Percentiles rank a stretch among this genome's conserved stretches.
Evolutionary conservation across 2,113 vertebrate species (phyloP).

Genomic region (Apeltes quadracus): DNA sequence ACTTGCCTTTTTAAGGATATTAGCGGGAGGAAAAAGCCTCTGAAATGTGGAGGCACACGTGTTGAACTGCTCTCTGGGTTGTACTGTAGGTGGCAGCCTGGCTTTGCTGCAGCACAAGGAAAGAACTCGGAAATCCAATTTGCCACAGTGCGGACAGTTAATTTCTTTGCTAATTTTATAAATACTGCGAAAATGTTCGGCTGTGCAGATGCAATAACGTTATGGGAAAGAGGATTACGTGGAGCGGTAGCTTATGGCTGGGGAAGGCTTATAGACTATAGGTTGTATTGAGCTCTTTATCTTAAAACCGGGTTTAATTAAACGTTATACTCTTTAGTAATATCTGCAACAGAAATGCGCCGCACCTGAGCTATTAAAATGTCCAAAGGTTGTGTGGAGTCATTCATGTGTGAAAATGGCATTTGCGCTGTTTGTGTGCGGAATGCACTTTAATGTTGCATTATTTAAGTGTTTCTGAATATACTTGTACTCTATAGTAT

Average conservation of each 20-base stretch:
- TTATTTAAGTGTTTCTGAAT: constrained; percentile 47
- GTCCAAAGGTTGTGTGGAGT: constrained; percentile 46
- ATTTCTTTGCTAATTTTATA: constrained; percentile 84
- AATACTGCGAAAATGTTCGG: constrained; percentile 77
- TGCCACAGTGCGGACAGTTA: constrained; percentile 79
- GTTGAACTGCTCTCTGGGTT: constrained; percentile 57
- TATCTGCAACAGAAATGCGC: constrained; percentile 74
- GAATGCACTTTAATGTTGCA: constrained; percentile 39
- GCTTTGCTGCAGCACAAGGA: constrained; percentile 66
- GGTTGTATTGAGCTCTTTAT: constrained; percentile 78
- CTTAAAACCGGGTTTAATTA: constrained; percentile 79
- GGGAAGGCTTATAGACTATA: constrained; percentile 75
- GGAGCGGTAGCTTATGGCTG: constrained; percentile 75
- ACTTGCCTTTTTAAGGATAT: constrained; percentile 57
- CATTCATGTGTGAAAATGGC: constrained; percentile 58
- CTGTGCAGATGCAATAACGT: constrained; percentile 77
- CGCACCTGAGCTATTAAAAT: constrained; percentile 71
- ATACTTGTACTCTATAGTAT: constrained; percentile 49
- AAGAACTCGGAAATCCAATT: constrained; percentile 75
- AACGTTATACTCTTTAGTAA: constrained; percentile 79
- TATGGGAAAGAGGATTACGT: constrained; percentile 80
- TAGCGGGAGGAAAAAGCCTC: constrained; percentile 30
- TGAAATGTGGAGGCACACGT: constrained; percentile 62
- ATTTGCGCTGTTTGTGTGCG: constrained; percentile 42
- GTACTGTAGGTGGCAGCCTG: constrained; percentile 83